phyloP scores from a whole-genome alignment of 2,888 invertebrate genomes.

The Tubiluchus corallicola region DNA sequence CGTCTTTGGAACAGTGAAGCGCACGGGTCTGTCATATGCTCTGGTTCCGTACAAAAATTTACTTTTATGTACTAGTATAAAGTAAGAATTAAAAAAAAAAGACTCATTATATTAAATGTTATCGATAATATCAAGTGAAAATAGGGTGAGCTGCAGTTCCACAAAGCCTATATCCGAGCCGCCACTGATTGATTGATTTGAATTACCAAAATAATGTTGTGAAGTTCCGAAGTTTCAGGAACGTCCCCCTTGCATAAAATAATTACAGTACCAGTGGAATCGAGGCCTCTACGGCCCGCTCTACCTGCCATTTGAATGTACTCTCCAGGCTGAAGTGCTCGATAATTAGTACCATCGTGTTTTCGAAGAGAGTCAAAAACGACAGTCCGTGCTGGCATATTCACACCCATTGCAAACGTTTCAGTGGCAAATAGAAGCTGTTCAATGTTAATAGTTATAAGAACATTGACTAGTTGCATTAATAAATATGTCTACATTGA shows the following conservation, averaged over 20 bases:
- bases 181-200: background rate
- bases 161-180: too few relatives aligned
- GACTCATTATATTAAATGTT: too few relatives aligned
- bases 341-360: conserved; percentile 61
- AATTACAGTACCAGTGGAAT: conserved; percentile 84
- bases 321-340: conserved; percentile 69
- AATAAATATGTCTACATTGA: too few relatives aligned
- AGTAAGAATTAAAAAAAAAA: too few relatives aligned
- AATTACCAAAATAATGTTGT: conserved; percentile 61
- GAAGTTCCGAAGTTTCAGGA: conserved; percentile 50
- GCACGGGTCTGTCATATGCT: too few relatives aligned
- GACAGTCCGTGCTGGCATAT: conserved; percentile 97
- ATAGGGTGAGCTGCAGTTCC: too few relatives aligned
- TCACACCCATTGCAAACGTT: conserved; percentile 99
- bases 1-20: too few relatives aligned
- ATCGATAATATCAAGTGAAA: too few relatives aligned
- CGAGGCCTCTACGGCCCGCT: conserved; percentile 81
- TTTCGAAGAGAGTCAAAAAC: conserved; percentile 82
- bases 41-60: too few relatives aligned
- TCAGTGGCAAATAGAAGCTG: conserved; percentile 92
- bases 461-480: too few relatives aligned
- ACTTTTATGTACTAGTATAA: too few relatives aligned
- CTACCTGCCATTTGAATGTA: conserved; percentile 98
- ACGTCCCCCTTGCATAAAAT: conserved; percentile 61
- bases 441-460: too few relatives aligned